phyloP scores from a whole-genome alignment of 2,797 vertebrate genomes.

The Prunella strophiata region DNA sequence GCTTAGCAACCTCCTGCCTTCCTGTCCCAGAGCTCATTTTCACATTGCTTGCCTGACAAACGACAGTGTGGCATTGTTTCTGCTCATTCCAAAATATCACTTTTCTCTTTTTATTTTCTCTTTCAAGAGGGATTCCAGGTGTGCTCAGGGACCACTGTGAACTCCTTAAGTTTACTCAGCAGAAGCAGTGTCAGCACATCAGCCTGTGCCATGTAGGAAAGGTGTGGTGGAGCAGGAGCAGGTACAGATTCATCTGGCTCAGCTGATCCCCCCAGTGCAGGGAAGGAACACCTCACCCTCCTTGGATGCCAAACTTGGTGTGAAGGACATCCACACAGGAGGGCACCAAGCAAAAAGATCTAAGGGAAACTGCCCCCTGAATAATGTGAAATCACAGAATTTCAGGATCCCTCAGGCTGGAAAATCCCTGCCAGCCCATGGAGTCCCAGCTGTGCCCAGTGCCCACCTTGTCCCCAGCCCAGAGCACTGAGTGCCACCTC shows the following conservation, averaged over 20 bases:
- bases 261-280: background rate
- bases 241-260: background rate
- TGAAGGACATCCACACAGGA: rapidly evolving
- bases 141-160: background rate
- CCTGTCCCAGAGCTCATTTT: background rate
- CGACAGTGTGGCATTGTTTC: background rate
- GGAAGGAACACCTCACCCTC: background rate
- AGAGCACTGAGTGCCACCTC: no score
- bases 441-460: no score
- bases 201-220: background rate
- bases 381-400: background rate
- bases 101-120: background rate
- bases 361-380: background rate
- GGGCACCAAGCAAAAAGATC: background rate
- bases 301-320: background rate
- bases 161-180: background rate
- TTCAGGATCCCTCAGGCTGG: background rate
- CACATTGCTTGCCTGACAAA: background rate
- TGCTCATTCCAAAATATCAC: background rate
- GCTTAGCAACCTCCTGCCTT: background rate
- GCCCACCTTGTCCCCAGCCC: no score
- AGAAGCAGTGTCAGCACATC: background rate
- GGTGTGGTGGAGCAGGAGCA: background rate
- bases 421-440: background rate
- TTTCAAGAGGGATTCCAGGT: background rate